Percentiles rank a stretch among this genome's conserved stretches.
These are phyloP conservation scores for Coenonympha arcania DNA, from an alignment of 2,888 invertebrate genomes.

Conservation along the genomic window DNA sequence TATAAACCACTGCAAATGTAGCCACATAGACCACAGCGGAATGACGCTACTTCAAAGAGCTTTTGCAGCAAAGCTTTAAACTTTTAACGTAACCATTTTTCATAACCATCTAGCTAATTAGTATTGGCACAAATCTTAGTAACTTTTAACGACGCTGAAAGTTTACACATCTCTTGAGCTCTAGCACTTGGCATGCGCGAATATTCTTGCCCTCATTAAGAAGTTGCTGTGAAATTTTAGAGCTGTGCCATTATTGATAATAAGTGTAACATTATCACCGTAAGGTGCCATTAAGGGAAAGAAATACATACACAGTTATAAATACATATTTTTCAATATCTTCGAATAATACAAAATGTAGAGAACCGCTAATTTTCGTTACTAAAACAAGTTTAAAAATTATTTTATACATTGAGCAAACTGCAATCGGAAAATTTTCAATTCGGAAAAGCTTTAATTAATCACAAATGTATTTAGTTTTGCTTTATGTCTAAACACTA, in stretches of 20 bases:
- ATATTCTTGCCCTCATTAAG: constrained; percentile 69
- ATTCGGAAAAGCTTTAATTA: no score
- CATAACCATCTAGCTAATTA: constrained; percentile 64
- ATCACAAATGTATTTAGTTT: no score
- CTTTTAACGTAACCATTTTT: constrained; percentile 27
- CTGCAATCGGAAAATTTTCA: no score
- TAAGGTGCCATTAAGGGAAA: constrained; percentile 22
- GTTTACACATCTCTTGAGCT: constrained; percentile 67
- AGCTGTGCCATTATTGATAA: constrained; percentile 60
- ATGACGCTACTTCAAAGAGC: no score
- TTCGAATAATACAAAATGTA: neutral
- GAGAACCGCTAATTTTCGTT: neutral
- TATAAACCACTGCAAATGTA: no score
- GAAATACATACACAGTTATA: no score
- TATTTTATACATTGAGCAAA: no score
- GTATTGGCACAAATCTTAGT: constrained; percentile 66
- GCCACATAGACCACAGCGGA: no score
- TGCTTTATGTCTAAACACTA: no score
- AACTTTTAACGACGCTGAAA: constrained; percentile 72
- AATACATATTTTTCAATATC: constrained; percentile 11
- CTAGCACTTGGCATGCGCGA: constrained; percentile 52
- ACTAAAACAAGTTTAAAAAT: neutral
- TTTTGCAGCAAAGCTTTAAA: constrained; percentile 2
- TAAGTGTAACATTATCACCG: constrained; percentile 34
- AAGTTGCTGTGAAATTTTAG: constrained; percentile 56